Conservation (phyloP, 2,888 invertebrate species). For the Kryphioiulus occultus region DNA sequence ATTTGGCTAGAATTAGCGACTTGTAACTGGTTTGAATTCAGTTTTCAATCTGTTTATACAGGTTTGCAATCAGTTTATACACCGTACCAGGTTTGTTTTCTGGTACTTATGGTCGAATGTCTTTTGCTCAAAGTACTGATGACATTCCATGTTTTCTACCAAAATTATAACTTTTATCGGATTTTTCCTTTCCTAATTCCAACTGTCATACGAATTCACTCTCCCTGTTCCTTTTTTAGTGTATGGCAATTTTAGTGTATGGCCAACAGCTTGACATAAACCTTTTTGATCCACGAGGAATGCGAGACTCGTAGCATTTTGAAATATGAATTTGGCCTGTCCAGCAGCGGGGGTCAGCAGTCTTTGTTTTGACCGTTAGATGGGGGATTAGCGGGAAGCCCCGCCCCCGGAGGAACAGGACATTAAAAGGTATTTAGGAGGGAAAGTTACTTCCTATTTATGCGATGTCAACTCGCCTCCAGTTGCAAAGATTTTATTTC, state of each 20-base stretch:
- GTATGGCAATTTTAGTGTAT: no score
- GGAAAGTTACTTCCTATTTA: conserved; percentile 27
- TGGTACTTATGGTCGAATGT: no score
- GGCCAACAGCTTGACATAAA: neutral
- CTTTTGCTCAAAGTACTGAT: no score
- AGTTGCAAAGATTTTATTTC: neutral
- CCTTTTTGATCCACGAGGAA: neutral
- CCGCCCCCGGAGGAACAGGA: neutral
- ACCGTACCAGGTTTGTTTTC: no score
- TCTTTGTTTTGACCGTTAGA: conserved; percentile 25
- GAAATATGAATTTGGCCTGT: neutral
- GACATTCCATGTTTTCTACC: no score
- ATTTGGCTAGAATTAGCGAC: no score
- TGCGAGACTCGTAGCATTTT: neutral
- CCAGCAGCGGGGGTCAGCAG: neutral
- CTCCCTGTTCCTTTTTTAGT: neutral
- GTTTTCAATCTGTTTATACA: no score
- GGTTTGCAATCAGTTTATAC: no score
- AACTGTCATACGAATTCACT: no score
- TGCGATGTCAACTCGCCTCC: conserved; percentile 3
- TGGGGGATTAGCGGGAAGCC: neutral
- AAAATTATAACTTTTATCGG: no score
- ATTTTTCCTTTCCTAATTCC: no score
- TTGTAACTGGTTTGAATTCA: no score
- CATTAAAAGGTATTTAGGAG: conserved; percentile 10